Base-by-base conservation (phyloP, 2,113 vertebrate genomes). In the Zosterops lateralis region DNA sequence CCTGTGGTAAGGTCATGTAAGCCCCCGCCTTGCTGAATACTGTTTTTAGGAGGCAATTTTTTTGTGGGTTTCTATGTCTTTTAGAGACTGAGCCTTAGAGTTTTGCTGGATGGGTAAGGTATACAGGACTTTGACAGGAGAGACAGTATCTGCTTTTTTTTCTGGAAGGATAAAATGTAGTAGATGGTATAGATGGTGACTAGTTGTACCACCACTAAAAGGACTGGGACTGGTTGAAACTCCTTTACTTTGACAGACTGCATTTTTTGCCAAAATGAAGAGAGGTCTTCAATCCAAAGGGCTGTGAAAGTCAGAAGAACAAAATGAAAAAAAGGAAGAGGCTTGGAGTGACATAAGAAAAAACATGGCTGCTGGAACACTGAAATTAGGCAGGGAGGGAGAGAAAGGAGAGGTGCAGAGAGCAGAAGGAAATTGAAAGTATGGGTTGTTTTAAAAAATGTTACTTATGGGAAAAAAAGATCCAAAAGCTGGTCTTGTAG, bases 21-120 rank as follows among this genome's bases (percentile, higher is more conserved):
- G 16, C 10, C 24, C 18, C 26, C 1, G 0, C 14, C 17, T 67
- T 1, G 0, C 13, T 72, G n/a, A 91, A 68, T 2, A 77, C 5
- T 24, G 10, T 6, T 68, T 79, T 65, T 24, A 61, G n/a, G 36
- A 87, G 20, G 24, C 19, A 38, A 83, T 38, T 47, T 71, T 44
- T 81, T 85, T 62, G 31, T 40, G 40, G 7, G 50, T 91, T 81
- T 81, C 61, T 51, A 2, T 18, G 22, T 34, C 44, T 77, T 81
- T 91, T 48, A 84, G 68, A 78, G 91, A 74, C 34, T 34, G 18
- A 89, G n/a, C 16, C n/a, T 87, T 70, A 36, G 57, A 78, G 11
- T 31, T 89, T 84, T 84, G 40, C 18, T 81, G 38, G 42, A 48
- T 74, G 17, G 56, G 32, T 77, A 72, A 54, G 24, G 25, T 58